Base-by-base conservation (phyloP, 2,797 vertebrate species). In the Prunella strophiata region DNA sequence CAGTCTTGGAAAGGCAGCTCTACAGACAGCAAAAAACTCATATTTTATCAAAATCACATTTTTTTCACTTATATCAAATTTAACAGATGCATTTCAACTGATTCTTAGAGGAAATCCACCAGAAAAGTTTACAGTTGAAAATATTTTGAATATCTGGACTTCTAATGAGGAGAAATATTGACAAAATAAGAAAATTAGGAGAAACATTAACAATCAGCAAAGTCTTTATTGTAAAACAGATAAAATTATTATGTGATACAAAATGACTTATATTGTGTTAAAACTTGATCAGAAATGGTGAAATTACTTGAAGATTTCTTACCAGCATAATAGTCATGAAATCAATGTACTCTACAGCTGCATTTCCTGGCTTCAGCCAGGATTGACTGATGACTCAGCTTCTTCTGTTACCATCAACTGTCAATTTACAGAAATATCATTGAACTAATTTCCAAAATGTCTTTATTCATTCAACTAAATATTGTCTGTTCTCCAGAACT, bases 341-440 rank as follows among this genome's bases (percentile, higher is more conserved):
- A 77, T 67, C 54, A 88, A 36, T 70, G 22, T 13, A 68, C 18
- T 88, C 10, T n/a, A 30, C 73, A 88, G 45, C 86, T 90, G 68
- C 21, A 32, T 20, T 94, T 91, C 16, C 40, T 66, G 51, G 61
- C 94, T 83, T 89, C 90, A 88, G 26, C 40, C 26, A 29, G 59
- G 68, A 59, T 3, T 94, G 85, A 59, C 73, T 89, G 80, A 70
- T 89, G 91, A 95, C 47, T 95, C 84, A 93, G 25, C 67, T 89
- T 94, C 89, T 75, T 94, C 62, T 92, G 29, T 90, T 80, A 67
- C 21, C 61, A 30, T 70, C 63, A 81, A 75, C 27, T 84, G 30
- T 70, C 51, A 51, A 40, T 87, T 93, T 92, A 92, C 59, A 85
- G 67, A 95, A 95, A 91, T 89, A 87, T 67, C 40, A 70, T 32